Percentiles rank a stretch among this genome's conserved stretches.
Evolutionary conservation across 1,140 invertebrate species (phyloP).

Genomic region (Sarcophaga peregrina): DNA sequence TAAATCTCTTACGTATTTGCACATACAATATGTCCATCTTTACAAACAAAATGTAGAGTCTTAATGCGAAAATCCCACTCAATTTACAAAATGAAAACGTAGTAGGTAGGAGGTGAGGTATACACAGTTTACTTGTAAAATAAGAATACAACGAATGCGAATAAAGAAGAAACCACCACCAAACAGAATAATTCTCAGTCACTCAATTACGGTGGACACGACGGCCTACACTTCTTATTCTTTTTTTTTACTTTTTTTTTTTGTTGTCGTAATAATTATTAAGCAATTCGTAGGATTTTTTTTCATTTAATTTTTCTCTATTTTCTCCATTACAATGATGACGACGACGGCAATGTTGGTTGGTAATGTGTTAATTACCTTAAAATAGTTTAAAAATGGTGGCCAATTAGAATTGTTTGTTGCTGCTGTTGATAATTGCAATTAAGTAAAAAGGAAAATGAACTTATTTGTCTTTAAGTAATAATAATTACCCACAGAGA

Average conservation of each 20-base stretch:
- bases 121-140: no score
- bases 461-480: background rate
- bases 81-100: background rate
- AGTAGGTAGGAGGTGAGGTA: no score
- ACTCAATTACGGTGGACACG: no score
- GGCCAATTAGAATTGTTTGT: slow-evolving; percentile 16
- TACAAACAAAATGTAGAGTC: background rate
- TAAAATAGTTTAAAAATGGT: background rate
- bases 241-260: no score
- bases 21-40: slow-evolving; percentile 44
- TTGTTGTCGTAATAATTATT: no score
- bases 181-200: no score
- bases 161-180: no score
- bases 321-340: no score
- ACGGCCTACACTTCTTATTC: background rate
- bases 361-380: slow-evolving; percentile 11
- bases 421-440: background rate
- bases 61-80: slow-evolving; percentile 18
- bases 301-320: no score
- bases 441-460: background rate
- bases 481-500: background rate
- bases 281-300: no score
- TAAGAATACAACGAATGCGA: no score
- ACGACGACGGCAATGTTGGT: background rate
- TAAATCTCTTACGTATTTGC: slow-evolving; percentile 41